Conservation (phyloP, 92 coral and sea anemone species). For the Heliopora coerulea region DNA sequence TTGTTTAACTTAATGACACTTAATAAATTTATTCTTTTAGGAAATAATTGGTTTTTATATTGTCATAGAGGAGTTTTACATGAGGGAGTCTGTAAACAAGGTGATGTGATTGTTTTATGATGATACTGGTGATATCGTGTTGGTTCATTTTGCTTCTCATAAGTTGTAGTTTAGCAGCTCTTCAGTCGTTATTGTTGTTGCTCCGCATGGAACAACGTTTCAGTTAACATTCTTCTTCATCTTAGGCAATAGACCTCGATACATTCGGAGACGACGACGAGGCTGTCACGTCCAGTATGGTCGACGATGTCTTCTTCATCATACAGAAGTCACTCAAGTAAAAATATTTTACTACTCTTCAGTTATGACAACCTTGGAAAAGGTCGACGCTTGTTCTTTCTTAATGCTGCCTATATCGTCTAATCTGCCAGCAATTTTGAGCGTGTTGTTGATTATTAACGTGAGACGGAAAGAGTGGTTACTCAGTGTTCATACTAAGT, state of each 20-base stretch:
- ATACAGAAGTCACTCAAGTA: conserved; percentile 91
- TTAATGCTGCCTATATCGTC: too few species aligned
- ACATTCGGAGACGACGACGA: conserved; percentile 72
- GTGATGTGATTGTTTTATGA: conserved; percentile 28
- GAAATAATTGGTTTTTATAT: conserved; percentile 91
- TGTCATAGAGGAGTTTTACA: conserved; percentile 92
- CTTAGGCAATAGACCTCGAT: conserved; percentile 88
- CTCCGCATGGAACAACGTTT: too few species aligned
- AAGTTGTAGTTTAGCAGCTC: too few species aligned
- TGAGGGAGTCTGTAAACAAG: conserved; percentile 97
- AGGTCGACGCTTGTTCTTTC: too few species aligned
- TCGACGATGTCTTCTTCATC: conserved; percentile 96
- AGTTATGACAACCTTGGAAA: not conserved
- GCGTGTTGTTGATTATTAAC: too few species aligned
- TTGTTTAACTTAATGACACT: too few species aligned
- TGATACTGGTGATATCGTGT: not conserved
- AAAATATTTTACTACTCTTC: too few species aligned
- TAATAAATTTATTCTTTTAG: conserved; percentile 42
- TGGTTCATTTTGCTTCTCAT: not conserved
- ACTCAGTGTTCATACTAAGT: too few species aligned
- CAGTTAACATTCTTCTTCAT: too few species aligned
- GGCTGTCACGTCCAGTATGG: conserved; percentile 96
- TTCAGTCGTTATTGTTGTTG: too few species aligned
- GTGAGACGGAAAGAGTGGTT: too few species aligned
- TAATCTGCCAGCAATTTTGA: too few species aligned